Evolutionary conservation across 1,140 invertebrate species (phyloP).

Genomic region (Diprion similis): DNA sequence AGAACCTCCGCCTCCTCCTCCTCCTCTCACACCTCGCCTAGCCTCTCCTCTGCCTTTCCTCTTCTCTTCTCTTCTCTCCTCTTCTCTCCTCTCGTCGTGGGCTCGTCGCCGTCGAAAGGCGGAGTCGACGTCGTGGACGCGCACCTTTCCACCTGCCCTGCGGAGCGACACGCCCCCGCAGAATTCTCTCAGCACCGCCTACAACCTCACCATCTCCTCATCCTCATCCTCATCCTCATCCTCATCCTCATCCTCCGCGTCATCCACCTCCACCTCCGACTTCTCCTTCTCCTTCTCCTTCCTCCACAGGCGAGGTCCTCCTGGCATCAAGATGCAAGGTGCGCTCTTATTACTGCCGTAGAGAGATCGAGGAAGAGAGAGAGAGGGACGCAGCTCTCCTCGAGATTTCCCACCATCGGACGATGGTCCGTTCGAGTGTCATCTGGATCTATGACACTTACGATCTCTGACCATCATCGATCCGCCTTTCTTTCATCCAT

Average conservation of each 20-base stretch:
- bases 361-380: background rate
- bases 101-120: conserved; percentile 14
- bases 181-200: conserved; percentile 53
- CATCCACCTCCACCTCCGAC: conserved; percentile 16
- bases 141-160: conserved; percentile 61
- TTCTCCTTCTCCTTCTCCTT: background rate
- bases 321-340: background rate
- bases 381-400: background rate
- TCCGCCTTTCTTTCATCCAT: conserved; percentile 26
- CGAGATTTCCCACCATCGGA: conserved; percentile 16
- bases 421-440: conserved; percentile 18
- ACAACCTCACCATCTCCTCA: conserved; percentile 26
- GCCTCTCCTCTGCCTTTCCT: background rate
- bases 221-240: conserved; percentile 34
- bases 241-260: conserved; percentile 21
- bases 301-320: background rate
- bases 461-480: conserved; percentile 2
- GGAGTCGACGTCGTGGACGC: conserved; percentile 47
- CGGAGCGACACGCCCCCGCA: conserved; percentile 56
- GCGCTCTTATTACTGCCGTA: conserved; percentile 15
- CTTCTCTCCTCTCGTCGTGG: background rate
- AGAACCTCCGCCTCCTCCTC: background rate
- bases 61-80: background rate
- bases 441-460: conserved; percentile 16
- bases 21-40: background rate